Evolutionary conservation across 2,888 invertebrate species (phyloP).

Genomic region (Germaria angustata): DNA sequence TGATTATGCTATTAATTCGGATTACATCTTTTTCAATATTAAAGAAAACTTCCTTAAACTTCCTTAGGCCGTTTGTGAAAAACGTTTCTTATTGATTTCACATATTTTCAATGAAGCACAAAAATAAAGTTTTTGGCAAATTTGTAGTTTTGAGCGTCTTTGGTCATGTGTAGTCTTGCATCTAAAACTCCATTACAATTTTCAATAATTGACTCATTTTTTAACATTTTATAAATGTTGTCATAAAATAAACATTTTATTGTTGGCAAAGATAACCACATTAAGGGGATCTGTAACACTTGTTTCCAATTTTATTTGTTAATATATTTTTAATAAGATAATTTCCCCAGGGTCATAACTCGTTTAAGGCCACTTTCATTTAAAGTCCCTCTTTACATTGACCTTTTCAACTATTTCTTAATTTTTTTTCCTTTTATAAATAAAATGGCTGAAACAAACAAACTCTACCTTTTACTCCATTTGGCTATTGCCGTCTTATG

Average conservation of each 20-base stretch:
- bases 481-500: not conserved
- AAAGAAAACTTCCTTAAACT: too few relatives aligned
- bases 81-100: too few relatives aligned
- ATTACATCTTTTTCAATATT: too few relatives aligned
- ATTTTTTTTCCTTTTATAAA: not conserved
- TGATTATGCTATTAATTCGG: too few relatives aligned
- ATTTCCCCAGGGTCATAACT: slow-evolving; percentile 58
- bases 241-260: not conserved
- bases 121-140: too few relatives aligned
- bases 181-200: too few relatives aligned
- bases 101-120: too few relatives aligned
- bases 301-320: not conserved
- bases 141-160: too few relatives aligned
- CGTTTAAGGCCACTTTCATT: not conserved
- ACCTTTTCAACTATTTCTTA: not conserved
- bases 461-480: not conserved
- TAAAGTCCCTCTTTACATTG: not conserved
- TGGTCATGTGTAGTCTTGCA: too few relatives aligned
- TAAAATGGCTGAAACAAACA: not conserved
- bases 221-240: not conserved
- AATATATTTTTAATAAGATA: slow-evolving; percentile 41
- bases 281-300: not conserved
- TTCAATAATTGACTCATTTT: not conserved
- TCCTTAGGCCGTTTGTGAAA: too few relatives aligned
- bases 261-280: not conserved